Percentiles rank a stretch among this genome's conserved stretches.
Evolutionary conservation across 2,113 vertebrate genomes (phyloP).

Genomic region (Podarcis muralis): DNA sequence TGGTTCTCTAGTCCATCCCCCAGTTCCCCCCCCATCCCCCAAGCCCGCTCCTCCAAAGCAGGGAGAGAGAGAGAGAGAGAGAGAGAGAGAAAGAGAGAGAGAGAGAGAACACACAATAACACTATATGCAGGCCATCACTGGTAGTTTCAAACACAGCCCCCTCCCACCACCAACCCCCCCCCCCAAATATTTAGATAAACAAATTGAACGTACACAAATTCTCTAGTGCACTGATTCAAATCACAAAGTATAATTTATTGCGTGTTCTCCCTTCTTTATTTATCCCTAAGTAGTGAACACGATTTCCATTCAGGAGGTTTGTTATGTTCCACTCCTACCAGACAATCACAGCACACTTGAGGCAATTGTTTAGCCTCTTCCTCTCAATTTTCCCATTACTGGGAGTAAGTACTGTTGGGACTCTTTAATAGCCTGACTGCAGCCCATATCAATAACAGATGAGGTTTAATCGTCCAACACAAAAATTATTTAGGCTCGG

Average conservation of each 20-base stretch:
- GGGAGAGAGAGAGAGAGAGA: neutral
- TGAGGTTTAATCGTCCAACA: constrained; percentile 96
- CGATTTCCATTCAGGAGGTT: constrained; percentile 72
- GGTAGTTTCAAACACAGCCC: neutral
- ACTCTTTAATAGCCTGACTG: constrained; percentile 92
- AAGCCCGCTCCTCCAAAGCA: constrained; percentile 15
- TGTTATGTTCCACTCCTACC: constrained; percentile 79
- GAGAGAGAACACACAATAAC: neutral
- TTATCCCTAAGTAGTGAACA: constrained; percentile 77
- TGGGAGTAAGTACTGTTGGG: constrained; percentile 89
- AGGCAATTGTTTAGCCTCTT: constrained; percentile 86
- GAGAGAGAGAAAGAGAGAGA: neutral
- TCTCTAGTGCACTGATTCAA: constrained; percentile 68
- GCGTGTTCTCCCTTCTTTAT: constrained; percentile 75
- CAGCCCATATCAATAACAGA: constrained; percentile 99
- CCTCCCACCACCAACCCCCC: constrained; percentile 10
- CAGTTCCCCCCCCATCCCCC: constrained; percentile 10
- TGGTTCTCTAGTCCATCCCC: constrained; percentile 49
- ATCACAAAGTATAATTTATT: constrained; percentile 77
- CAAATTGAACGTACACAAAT: constrained; percentile 70
- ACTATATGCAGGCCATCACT: constrained; percentile 31
- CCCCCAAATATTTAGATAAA: constrained; percentile 66
- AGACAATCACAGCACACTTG: constrained; percentile 82
- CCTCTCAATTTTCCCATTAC: constrained; percentile 91
- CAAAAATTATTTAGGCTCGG: constrained; percentile 89